phyloP scores from a whole-genome alignment of 2,797 vertebrate genomes.

The Thaleichthys pacificus region DNA sequence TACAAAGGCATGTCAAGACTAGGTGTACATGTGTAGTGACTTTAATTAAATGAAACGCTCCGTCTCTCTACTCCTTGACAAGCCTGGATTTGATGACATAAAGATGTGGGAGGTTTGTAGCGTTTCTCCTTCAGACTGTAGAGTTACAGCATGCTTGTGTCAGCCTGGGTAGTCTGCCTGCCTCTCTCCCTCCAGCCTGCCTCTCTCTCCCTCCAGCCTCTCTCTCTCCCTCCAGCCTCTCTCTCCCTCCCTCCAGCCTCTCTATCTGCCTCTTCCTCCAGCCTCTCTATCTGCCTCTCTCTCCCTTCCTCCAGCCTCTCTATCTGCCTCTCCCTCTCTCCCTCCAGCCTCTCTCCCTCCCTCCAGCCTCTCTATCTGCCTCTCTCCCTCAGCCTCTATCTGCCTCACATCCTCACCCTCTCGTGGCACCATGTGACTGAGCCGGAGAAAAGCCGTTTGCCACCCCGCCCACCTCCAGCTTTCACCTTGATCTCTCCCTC shows the following conservation, averaged over 20 bases:
- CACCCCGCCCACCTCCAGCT: slow-evolving; percentile 46
- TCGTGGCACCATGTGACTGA: slow-evolving; percentile 67
- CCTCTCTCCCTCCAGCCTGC: background rate
- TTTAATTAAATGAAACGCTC: background rate
- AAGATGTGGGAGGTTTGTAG: too few species aligned
- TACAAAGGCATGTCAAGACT: background rate
- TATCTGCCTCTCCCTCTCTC: background rate
- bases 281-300: background rate
- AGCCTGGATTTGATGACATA: background rate
- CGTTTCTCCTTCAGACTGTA: slow-evolving; percentile 6
- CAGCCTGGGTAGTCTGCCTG: background rate
- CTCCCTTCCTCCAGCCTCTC: slow-evolving; percentile 4
- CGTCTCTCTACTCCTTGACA: background rate
- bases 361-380: background rate
- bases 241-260: background rate
- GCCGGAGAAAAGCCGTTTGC: slow-evolving; percentile 47
- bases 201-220: background rate
- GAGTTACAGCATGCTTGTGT: background rate
- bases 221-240: slow-evolving; percentile 33
- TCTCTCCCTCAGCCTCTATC: background rate
- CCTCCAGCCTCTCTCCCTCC: background rate
- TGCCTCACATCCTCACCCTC: slow-evolving; percentile 38
- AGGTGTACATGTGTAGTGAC: background rate
- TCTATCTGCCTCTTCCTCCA: background rate
- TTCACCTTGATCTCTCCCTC: slow-evolving; percentile 9